phyloP scores from a whole-genome alignment of 2,888 invertebrate genomes.

The Drosophila koepferae region DNA sequence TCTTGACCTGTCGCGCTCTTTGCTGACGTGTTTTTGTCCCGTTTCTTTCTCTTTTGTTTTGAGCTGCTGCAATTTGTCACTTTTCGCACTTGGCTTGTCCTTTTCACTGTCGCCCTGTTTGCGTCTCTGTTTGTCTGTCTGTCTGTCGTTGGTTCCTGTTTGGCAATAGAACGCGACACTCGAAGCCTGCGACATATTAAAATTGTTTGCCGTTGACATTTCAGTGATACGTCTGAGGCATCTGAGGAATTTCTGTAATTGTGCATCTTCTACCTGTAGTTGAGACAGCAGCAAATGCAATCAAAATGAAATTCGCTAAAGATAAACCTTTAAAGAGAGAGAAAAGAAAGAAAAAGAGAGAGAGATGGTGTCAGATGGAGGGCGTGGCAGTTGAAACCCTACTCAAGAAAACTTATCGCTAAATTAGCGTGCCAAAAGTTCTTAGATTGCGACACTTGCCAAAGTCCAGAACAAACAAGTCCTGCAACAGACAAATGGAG shows the following conservation, averaged over 20 bases:
- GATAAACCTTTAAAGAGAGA: slow-evolving; percentile 17
- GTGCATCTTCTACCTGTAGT: slow-evolving; percentile 42
- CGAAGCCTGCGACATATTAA: slow-evolving; percentile 51
- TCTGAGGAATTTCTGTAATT: slow-evolving; percentile 47
- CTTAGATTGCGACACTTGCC: slow-evolving; percentile 57
- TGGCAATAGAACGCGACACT: slow-evolving; percentile 38
- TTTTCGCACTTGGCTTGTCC: slow-evolving; percentile 65
- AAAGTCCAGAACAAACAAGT: slow-evolving; percentile 41
- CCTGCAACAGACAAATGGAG: slow-evolving; percentile 13
- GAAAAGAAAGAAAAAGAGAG: too few species aligned
- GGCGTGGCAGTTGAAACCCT: slow-evolving; percentile 15
- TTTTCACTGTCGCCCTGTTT: slow-evolving; percentile 30
- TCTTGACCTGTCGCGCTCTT: slow-evolving; percentile 57
- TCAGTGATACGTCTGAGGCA: slow-evolving; percentile 46
- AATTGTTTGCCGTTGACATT: slow-evolving; percentile 62
- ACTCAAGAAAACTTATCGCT: slow-evolving; percentile 62
- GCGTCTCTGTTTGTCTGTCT: slow-evolving; percentile 5
- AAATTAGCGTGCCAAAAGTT: slow-evolving; percentile 69
- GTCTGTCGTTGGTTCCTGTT: slow-evolving; percentile 8
- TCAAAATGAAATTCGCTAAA: slow-evolving; percentile 45
- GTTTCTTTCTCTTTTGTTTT: slow-evolving; percentile 32
- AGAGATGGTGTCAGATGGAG: background rate
- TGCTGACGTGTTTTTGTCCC: slow-evolving; percentile 14
- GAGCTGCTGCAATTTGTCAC: slow-evolving; percentile 71
- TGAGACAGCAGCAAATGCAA: slow-evolving; percentile 4